phyloP scores from a whole-genome alignment of 2,797 vertebrate genomes.

The Megalops cyprinoides region DNA sequence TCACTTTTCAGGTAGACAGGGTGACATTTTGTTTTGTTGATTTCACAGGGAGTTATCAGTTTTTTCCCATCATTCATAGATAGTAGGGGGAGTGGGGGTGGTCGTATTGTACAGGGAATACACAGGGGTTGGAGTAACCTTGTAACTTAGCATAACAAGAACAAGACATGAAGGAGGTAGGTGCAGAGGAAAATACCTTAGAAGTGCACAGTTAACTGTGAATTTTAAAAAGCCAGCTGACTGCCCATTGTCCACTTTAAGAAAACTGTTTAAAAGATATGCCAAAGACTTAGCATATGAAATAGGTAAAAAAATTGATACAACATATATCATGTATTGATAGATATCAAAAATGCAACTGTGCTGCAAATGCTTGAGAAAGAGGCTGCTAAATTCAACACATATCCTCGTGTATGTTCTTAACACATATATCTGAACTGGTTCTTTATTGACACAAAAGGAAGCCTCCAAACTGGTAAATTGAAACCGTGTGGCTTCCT shows the following conservation, averaged over 20 bases:
- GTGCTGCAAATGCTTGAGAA: no score
- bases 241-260: not conserved
- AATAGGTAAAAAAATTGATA: no score
- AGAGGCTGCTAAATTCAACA: not conserved
- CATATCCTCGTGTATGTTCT: not conserved
- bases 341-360: no score
- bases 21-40: not conserved
- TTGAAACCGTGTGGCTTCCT: conserved; percentile 45
- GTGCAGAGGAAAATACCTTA: not conserved
- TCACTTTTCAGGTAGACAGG: not conserved
- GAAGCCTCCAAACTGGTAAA: not conserved
- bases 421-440: not conserved
- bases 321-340: no score
- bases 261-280: not conserved
- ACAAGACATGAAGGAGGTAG: not conserved
- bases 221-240: not conserved
- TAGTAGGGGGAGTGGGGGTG: not conserved
- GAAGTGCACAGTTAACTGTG: not conserved
- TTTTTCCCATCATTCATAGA: conserved; percentile 1
- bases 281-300: not conserved
- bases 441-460: not conserved
- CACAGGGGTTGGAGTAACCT: conserved; percentile 15
- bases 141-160: not conserved
- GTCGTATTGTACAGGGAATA: conserved; percentile 27
- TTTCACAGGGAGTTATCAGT: not conserved